A percentile compares a stretch with the other conserved stretches of the same genome.
phyloP scores from a whole-genome alignment of 1,140 invertebrate species.

The Temnothorax curvispinosus region DNA sequence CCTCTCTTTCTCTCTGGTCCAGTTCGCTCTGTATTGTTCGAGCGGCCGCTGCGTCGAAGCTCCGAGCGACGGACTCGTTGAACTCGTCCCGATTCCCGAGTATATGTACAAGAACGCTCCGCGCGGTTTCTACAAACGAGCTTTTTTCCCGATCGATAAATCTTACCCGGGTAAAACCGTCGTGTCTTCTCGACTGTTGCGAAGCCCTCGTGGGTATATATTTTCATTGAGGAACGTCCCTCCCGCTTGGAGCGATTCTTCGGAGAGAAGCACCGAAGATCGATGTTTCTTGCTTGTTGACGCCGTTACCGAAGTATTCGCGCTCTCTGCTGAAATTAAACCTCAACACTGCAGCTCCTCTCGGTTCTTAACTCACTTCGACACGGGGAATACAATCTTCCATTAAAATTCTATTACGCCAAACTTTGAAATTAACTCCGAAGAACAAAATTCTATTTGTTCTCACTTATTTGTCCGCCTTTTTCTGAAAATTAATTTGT shows the following conservation, averaged over 20 bases:
- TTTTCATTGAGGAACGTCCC: conserved; percentile 38
- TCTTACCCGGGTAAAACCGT: conserved; percentile 2
- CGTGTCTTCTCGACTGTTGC: conserved; percentile 6
- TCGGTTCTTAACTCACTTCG: not conserved
- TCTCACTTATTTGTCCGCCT: not conserved
- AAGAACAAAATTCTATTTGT: not conserved
- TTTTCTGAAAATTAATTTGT: not conserved
- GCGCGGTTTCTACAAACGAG: not conserved
- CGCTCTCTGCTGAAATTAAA: conserved; percentile 25
- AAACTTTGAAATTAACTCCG: not conserved
- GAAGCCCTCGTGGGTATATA: conserved; percentile 5
- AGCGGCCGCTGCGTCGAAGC: conserved; percentile 10
- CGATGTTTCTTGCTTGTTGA: conserved; percentile 42
- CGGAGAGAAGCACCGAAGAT: conserved; percentile 27
- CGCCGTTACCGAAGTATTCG: conserved; percentile 11
- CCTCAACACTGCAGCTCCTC: not conserved
- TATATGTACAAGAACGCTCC: not conserved
- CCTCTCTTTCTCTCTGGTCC: not conserved
- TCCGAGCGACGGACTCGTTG: conserved; percentile 44
- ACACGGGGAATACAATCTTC: not conserved
- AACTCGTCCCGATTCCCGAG: conserved; percentile 2
- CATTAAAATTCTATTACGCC: conserved; percentile 2
- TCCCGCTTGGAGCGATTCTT: not conserved
- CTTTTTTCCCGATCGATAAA: conserved; percentile 51
- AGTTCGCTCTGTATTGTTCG: not conserved